phyloP scores from a whole-genome alignment of 53 echinoderm and acorn worm species.

The Paelopatides confundens region DNA sequence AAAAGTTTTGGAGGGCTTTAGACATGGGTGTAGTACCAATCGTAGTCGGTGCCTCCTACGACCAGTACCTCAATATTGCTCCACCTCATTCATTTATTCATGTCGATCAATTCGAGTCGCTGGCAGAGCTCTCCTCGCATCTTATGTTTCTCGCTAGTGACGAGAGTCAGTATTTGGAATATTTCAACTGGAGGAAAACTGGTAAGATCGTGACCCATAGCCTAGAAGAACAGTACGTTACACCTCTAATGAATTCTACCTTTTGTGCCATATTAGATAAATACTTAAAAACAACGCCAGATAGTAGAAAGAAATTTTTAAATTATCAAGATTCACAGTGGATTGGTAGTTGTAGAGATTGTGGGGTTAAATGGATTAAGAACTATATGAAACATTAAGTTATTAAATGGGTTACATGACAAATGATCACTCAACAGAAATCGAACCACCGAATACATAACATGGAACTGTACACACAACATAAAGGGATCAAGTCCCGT shows the following conservation, averaged over 20 bases:
- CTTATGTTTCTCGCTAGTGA: neutral
- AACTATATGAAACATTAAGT: slow-evolving; percentile 6
- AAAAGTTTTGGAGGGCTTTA: slow-evolving; percentile 38
- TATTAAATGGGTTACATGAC: too few relatives aligned
- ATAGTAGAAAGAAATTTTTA: neutral
- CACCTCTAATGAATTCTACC: slow-evolving; percentile 29
- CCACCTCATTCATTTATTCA: slow-evolving; percentile 43
- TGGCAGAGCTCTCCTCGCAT: neutral
- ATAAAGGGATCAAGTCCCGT: too few relatives aligned
- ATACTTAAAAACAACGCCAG: slow-evolving; percentile 15
- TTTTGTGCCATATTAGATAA: slow-evolving; percentile 18
- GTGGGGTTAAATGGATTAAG: slow-evolving; percentile 29
- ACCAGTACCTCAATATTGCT: slow-evolving; percentile 16
- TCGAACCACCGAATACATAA: too few relatives aligned
- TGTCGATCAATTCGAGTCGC: slow-evolving; percentile 21
- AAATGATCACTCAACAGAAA: too few relatives aligned
- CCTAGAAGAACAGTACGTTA: slow-evolving; percentile 26
- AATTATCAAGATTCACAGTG: slow-evolving; percentile 7
- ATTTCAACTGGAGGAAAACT: slow-evolving; percentile 24
- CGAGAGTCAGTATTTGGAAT: slow-evolving; percentile 2
- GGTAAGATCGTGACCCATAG: slow-evolving; percentile 11
- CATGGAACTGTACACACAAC: too few relatives aligned
- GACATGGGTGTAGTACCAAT: slow-evolving; percentile 26
- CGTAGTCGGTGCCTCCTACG: slow-evolving; percentile 18
- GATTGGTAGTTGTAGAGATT: slow-evolving; percentile 19